phyloP scores from a whole-genome alignment of 35 echinoderm and acorn worm species.

The Heliocidaris tuberculata region DNA sequence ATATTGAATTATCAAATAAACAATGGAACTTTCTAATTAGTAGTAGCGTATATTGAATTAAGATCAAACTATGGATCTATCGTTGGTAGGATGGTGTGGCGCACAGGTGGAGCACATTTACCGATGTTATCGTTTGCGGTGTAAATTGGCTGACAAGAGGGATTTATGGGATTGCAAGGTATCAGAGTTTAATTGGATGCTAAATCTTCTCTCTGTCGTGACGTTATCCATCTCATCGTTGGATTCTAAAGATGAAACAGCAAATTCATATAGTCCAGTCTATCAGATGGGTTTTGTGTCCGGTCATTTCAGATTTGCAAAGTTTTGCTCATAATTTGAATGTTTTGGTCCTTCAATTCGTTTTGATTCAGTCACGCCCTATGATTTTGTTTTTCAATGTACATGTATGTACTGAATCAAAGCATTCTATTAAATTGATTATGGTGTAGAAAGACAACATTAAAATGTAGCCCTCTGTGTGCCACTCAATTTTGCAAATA shows the following conservation, averaged over 20 bases:
- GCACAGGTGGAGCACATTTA: neutral
- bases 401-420: too few relatives aligned
- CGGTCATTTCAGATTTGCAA: too few relatives aligned
- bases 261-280: neutral
- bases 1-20: neutral
- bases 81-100: neutral
- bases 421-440: too few relatives aligned
- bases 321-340: too few relatives aligned
- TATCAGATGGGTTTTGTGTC: too few relatives aligned
- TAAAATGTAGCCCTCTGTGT: too few relatives aligned
- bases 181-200: neutral
- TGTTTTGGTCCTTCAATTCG: too few relatives aligned
- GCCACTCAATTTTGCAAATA: too few relatives aligned
- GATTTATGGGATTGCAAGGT: neutral
- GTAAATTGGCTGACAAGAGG: neutral
- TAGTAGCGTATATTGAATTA: neutral
- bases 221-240: neutral
- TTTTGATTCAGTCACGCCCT: too few relatives aligned
- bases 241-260: neutral
- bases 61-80: neutral
- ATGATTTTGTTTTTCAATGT: too few relatives aligned
- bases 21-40: neutral
- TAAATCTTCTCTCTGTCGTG: neutral
- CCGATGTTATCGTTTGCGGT: neutral
- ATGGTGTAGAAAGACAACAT: too few relatives aligned